Percentiles rank a stretch among this genome's conserved stretches.
Conservation (phyloP, 1,140 invertebrate genomes). For the Melitaea cinxia region DNA sequence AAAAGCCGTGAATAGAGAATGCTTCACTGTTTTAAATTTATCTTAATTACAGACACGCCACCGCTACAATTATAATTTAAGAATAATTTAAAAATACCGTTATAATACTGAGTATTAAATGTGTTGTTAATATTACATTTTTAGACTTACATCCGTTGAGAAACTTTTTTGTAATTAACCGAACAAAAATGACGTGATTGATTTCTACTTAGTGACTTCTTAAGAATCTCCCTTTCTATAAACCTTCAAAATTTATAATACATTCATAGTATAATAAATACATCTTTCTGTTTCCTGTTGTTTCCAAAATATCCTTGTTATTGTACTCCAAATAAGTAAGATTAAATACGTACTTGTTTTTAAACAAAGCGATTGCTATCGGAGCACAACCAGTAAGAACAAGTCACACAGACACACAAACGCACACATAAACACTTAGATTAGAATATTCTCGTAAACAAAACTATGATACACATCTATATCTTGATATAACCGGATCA, state of each 20-base stretch:
- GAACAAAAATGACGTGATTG: too few species aligned
- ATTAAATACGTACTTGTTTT: not conserved
- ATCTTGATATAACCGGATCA: too few species aligned
- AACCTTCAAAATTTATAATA: too few species aligned
- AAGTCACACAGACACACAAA: not conserved
- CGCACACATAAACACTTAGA: not conserved
- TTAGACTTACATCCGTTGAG: not conserved
- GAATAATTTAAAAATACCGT: not conserved
- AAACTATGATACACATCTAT: not conserved
- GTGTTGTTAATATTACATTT: not conserved
- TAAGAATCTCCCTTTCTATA: too few species aligned
- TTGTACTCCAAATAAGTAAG: not conserved
- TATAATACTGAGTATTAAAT: constrained; percentile 1
- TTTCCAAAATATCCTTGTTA: not conserved
- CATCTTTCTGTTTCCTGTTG: not conserved
- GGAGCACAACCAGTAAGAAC: not conserved
- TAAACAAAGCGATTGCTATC: not conserved
- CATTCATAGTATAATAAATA: too few species aligned
- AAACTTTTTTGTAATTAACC: not conserved
- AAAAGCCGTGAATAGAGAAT: not conserved
- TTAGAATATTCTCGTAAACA: not conserved
- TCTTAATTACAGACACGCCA: not conserved
- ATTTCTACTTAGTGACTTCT: too few species aligned
- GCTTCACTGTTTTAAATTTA: constrained; percentile 4
- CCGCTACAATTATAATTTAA: not conserved